phyloP scores from a whole-genome alignment of 1,140 invertebrate genomes.

The Pogonus chalceus region DNA sequence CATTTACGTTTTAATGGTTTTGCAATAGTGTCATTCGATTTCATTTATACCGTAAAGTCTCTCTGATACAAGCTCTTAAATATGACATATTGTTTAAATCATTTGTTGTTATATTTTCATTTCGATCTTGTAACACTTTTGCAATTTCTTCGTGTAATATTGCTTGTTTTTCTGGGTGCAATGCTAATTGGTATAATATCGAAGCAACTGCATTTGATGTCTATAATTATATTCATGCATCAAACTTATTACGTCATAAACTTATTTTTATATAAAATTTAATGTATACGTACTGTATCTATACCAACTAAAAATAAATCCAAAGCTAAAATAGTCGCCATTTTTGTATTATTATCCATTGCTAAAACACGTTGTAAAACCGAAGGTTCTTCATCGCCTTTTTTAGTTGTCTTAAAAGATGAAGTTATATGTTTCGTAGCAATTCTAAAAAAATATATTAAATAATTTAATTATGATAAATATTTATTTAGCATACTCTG shows the following conservation, averaged over 20 bases:
- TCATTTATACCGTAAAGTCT: constrained; percentile 66
- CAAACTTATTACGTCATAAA: not conserved
- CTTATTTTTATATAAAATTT: constrained; percentile 2
- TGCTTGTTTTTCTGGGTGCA: constrained; percentile 65
- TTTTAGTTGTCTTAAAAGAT: constrained; percentile 56
- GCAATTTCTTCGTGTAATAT: constrained; percentile 69
- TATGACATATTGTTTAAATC: constrained; percentile 68
- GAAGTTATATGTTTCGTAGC: constrained; percentile 70
- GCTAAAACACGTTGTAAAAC: constrained; percentile 64
- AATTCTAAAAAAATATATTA: constrained; percentile 36
- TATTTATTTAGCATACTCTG: constrained; percentile 49
- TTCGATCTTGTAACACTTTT: constrained; percentile 51
- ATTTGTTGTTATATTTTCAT: constrained; percentile 53
- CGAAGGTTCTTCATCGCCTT: constrained; percentile 54
- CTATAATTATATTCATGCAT: constrained; percentile 35
- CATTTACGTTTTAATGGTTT: constrained; percentile 5
- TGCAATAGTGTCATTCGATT: constrained; percentile 11
- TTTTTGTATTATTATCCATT: constrained; percentile 65
- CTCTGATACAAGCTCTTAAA: constrained; percentile 83
- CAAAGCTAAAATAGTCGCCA: constrained; percentile 69
- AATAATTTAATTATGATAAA: constrained; percentile 1
- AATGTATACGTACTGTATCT: constrained; percentile 62
- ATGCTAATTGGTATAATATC: constrained; percentile 74
- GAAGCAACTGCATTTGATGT: constrained; percentile 83
- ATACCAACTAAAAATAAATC: constrained; percentile 84